Base-by-base conservation (phyloP, 1,140 invertebrate species). In the Zaprionus nigranus region DNA sequence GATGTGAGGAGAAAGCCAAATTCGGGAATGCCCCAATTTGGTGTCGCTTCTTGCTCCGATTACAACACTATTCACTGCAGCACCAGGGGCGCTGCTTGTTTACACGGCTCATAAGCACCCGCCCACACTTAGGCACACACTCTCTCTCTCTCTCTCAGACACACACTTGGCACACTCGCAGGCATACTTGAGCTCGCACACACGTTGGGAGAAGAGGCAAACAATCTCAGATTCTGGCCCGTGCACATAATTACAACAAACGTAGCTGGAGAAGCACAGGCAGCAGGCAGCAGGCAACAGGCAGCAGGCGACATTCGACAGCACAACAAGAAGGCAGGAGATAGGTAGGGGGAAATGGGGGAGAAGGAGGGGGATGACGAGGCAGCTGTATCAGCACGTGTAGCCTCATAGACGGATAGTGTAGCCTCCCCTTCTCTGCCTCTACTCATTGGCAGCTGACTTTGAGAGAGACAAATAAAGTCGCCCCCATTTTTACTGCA, bases 171-270 rank as follows among this genome's bases (percentile, higher is more conserved):
- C 54, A 59, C 34, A 59, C 53, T 30, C 40, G 13, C 46, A 60
- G 6, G 11, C 61, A 28, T 40, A 68, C 59, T 62, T 43, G 49
- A 69, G 40, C 54, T 58, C 28, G n/a, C 46, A n/a, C 62, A 54
- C 22, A 56, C 56, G 22, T 53, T 26, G 71, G 28, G 40, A 30
- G 49, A 62, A 62, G 40, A 61, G 65, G 49, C 58, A 69, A 69
- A 75, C 72, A 75, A 61, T 61, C 70, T 73, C 56, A 17, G 40
- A 30, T 51, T 59, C 62, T 38, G 30, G 30, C 17, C 53, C 54
- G 36, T 7, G 43, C 61, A 61, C 68, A 72, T 72, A 76, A 76
- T 76, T 71, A 76, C 61, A 72, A 13, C 49, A 46, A 61, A 38
- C 53, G 43, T n/a, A 17, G 49, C 20, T 20, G 57, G 12, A 15